Evolutionary conservation across 2,888 invertebrate genomes (phyloP).

Genomic region (Eubasilissa splendida): DNA sequence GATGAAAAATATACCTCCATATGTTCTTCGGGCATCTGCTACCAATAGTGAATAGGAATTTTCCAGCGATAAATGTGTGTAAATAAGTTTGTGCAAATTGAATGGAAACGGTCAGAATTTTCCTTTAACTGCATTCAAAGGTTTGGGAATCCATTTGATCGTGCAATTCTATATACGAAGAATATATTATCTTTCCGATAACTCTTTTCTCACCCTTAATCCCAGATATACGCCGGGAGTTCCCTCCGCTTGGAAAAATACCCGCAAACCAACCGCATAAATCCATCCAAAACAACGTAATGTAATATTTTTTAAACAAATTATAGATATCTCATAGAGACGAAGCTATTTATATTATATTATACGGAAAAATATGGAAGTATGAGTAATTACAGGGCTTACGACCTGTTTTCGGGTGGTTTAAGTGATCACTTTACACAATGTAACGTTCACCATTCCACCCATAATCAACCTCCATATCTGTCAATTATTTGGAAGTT

Average conservation of each 20-base stretch:
- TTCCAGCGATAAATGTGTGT: background rate
- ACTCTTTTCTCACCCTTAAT: background rate
- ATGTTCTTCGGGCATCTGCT: no score
- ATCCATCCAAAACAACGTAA: background rate
- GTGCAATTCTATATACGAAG: slow-evolving; percentile 1
- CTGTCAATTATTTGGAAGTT: no score
- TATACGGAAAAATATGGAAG: no score
- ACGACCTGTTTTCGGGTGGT: no score
- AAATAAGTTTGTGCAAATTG: slow-evolving; percentile 13
- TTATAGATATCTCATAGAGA: no score
- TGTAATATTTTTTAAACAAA: no score
- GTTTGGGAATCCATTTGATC: background rate
- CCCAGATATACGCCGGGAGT: background rate
- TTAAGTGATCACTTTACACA: no score
- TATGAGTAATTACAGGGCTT: no score
- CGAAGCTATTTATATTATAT: no score
- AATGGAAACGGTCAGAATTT: slow-evolving; percentile 1
- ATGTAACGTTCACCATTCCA: no score
- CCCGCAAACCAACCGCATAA: background rate
- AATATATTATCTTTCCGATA: slow-evolving; percentile 7
- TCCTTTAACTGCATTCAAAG: slow-evolving; percentile 19
- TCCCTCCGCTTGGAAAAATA: slow-evolving; percentile 1
- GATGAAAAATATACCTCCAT: no score
- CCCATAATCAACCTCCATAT: no score
- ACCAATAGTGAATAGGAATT: background rate